Percentiles rank a stretch among this genome's conserved stretches.
phyloP scores from a whole-genome alignment of 2,797 vertebrate species.

The Danio choprae region DNA sequence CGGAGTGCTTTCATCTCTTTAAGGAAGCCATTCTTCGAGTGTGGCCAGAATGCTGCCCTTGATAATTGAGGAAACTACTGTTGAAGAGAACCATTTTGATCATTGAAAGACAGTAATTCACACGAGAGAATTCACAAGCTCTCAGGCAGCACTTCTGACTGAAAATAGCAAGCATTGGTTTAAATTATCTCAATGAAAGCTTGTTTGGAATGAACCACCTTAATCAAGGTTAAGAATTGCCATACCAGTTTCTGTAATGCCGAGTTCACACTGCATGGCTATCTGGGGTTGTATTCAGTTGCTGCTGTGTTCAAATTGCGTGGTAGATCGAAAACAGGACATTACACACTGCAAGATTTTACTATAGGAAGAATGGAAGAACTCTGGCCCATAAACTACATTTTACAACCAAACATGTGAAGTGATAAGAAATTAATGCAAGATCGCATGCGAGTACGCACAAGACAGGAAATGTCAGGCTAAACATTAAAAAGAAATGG shows the following conservation, averaged over 20 bases:
- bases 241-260: neutral
- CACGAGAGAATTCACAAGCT: conserved; percentile 21
- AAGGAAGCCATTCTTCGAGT: neutral
- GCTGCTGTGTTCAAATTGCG: too few relatives aligned
- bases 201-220: neutral
- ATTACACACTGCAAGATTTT: too few relatives aligned
- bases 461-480: too few relatives aligned
- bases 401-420: too few relatives aligned
- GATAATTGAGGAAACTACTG: conserved; percentile 2
- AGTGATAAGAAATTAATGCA: too few relatives aligned
- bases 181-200: conserved; percentile 6
- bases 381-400: too few relatives aligned
- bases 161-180: conserved; percentile 12
- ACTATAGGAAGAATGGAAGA: too few relatives aligned
- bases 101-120: conserved; percentile 1
- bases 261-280: too few relatives aligned
- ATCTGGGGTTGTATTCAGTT: too few relatives aligned
- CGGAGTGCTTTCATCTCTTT: conserved; percentile 26
- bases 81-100: conserved; percentile 9
- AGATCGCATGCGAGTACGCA: too few relatives aligned
- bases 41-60: neutral
- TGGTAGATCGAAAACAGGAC: too few relatives aligned
- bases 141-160: neutral
- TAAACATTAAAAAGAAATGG: too few relatives aligned
- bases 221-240: neutral